These are phyloP conservation scores for Drosophila oshimai DNA, from an alignment of 1,140 invertebrate species.

Conservation along the genomic window DNA sequence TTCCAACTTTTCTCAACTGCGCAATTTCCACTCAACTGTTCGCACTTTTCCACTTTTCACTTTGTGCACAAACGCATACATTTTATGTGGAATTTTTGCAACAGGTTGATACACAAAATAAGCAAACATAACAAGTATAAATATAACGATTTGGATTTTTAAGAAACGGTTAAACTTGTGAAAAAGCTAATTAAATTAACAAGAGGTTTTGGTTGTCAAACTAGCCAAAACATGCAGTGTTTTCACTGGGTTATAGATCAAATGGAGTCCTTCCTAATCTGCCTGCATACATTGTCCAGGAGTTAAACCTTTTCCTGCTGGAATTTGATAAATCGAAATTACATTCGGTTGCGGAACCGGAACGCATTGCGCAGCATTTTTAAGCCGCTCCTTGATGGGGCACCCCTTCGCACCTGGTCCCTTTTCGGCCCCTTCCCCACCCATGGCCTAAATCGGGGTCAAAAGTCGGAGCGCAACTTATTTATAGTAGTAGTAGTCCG, in stretches of 20 bases:
- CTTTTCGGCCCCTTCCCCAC: not conserved
- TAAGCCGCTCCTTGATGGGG: slow-evolving; percentile 33
- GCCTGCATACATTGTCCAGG: not conserved
- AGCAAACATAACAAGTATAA: no score
- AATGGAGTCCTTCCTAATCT: not conserved
- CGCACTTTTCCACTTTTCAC: slow-evolving; percentile 4
- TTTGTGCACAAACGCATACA: not conserved
- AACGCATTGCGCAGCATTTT: slow-evolving; percentile 47
- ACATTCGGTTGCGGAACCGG: slow-evolving; percentile 5
- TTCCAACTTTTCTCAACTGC: slow-evolving; percentile 52
- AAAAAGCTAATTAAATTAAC: no score
- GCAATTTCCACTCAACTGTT: slow-evolving; percentile 19
- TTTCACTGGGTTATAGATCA: not conserved
- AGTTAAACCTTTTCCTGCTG: not conserved
- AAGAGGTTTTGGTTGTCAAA: no score
- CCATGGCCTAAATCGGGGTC: slow-evolving; percentile 29
- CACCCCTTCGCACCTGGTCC: slow-evolving; percentile 3
- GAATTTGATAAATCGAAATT: slow-evolving; percentile 43
- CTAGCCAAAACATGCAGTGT: not conserved
- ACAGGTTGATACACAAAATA: slow-evolving; percentile 7
- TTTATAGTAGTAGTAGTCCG: slow-evolving; percentile 73
- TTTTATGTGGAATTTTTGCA: not conserved
- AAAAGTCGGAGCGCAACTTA: slow-evolving; percentile 54
- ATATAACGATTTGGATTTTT: no score
- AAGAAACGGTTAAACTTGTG: no score